Percentiles rank a stretch among this genome's conserved stretches.
These are phyloP conservation scores for Sylvietta virens DNA, from an alignment of 2,113 vertebrate genomes.

Conservation along the genomic window DNA sequence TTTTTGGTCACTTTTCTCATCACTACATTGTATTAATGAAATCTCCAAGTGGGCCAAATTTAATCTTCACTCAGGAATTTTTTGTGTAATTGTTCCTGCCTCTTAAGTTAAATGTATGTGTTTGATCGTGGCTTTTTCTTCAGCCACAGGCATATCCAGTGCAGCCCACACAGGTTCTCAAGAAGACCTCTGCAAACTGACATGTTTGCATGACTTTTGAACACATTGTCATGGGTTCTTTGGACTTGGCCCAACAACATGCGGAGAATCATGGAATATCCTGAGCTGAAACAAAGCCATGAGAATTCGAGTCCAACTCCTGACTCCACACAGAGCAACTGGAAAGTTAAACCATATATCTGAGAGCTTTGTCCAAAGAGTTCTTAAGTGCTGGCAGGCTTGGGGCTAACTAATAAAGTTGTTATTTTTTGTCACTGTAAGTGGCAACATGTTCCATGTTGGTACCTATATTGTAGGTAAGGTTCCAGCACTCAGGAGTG, in stretches of 20 bases:
- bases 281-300: accelerated
- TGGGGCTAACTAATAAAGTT: neutral
- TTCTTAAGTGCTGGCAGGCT: neutral
- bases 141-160: neutral
- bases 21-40: neutral
- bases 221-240: neutral
- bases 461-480: neutral
- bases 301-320: neutral
- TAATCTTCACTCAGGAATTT: neutral
- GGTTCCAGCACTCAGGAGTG: neutral
- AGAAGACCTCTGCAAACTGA: neutral
- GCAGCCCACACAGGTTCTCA: neutral
- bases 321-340: neutral
- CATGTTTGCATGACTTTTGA: neutral
- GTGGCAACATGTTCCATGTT: neutral
- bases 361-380: neutral
- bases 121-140: neutral
- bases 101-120: neutral
- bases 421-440: neutral
- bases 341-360: neutral
- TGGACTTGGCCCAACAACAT: neutral
- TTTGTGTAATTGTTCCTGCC: neutral
- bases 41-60: neutral
- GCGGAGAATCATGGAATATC: neutral
- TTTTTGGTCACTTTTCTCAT: neutral